Conservation (phyloP, 2,888 invertebrate genomes). For the Mythimna albipuncta region DNA sequence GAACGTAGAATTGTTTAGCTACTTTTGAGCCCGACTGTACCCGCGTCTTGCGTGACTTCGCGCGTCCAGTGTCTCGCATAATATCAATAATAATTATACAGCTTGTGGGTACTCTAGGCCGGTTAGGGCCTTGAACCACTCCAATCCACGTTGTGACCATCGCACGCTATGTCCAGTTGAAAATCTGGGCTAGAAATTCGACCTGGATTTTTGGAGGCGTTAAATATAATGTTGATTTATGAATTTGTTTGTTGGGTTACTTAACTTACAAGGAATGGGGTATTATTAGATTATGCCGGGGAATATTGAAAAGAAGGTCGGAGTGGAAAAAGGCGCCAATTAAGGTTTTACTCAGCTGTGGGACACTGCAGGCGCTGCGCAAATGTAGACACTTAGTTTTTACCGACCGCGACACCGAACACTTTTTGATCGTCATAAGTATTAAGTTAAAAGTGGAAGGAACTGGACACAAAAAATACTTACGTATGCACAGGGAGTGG, state of each 20-base stretch:
- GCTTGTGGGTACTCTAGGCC: conserved; percentile 2
- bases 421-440: no score
- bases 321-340: background rate
- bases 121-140: conserved; percentile 55
- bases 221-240: conserved; percentile 23
- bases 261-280: background rate
- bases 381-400: no score
- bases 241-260: conserved; percentile 11
- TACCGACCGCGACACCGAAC: no score
- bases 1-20: background rate
- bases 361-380: no score
- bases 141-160: background rate
- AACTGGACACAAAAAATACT: no score
- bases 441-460: no score
- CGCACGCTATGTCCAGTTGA: conserved; percentile 49
- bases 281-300: background rate
- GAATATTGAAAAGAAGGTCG: background rate
- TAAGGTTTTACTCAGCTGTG: no score
- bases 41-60: conserved; percentile 45
- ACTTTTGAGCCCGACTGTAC: background rate
- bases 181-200: conserved; percentile 31
- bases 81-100: conserved; percentile 42
- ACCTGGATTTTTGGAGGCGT: conserved; percentile 39
- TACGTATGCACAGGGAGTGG: no score
- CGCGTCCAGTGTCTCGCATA: conserved; percentile 39